Conservation (phyloP, 2,113 vertebrate species). For the Corapipo altera region DNA sequence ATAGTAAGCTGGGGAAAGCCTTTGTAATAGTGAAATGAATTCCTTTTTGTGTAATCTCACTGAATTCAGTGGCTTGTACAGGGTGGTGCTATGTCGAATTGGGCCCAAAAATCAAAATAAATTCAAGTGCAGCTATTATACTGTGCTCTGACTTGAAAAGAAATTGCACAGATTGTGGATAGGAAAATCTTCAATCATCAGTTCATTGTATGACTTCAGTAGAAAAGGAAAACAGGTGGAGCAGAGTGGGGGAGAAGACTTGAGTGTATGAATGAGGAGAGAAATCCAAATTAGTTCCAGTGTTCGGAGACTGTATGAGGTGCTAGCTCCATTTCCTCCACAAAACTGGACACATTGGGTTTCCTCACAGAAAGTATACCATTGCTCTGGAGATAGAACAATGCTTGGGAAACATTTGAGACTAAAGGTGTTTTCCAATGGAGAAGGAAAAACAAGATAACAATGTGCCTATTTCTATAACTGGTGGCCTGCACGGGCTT, state of each 20-base stretch:
- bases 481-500: neutral
- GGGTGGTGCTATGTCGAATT: neutral
- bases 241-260: constrained; percentile 52
- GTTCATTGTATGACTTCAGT: constrained; percentile 59
- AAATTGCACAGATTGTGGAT: constrained; percentile 6
- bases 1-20: neutral
- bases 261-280: constrained; percentile 68
- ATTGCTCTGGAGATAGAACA: constrained; percentile 27
- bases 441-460: constrained; percentile 12
- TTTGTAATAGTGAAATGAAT: neutral
- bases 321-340: constrained; percentile 56
- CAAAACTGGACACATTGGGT: constrained; percentile 20
- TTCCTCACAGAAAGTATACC: constrained; percentile 28
- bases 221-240: constrained; percentile 71
- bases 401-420: neutral
- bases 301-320: constrained; percentile 55
- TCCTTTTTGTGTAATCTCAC: neutral
- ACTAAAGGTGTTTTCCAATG: neutral
- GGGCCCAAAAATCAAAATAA: neutral
- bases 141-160: constrained; percentile 21
- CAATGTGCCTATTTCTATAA: neutral
- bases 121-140: neutral
- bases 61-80: neutral
- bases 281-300: constrained; percentile 69
- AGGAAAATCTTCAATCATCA: constrained; percentile 65